Evolutionary conservation across 2,888 invertebrate species (phyloP).

Genomic region (Philopedon plagiatum): DNA sequence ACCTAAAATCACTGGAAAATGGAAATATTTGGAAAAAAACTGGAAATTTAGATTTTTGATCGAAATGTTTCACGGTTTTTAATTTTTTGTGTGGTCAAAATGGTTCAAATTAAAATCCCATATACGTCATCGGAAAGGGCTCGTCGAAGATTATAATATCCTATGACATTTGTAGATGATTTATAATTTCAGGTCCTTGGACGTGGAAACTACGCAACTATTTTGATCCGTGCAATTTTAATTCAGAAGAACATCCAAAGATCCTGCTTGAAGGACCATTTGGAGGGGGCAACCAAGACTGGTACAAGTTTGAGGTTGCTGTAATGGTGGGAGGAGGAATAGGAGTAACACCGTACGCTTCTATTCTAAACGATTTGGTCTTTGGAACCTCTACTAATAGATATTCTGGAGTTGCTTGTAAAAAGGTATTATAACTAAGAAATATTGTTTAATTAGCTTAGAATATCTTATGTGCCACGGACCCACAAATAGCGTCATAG

Average conservation of each 20-base stretch:
- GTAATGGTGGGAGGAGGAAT: constrained; percentile 99
- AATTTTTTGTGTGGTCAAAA: too few relatives aligned
- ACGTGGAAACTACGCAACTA: constrained; percentile 97
- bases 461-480: not conserved
- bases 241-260: constrained; percentile 88
- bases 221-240: constrained; percentile 93
- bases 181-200: constrained; percentile 82
- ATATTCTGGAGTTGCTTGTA: constrained; percentile 97
- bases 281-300: constrained; percentile 97
- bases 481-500: too few relatives aligned
- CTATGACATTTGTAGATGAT: not conserved
- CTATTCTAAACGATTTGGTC: constrained; percentile 95
- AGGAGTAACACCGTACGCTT: constrained; percentile 97
- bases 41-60: too few relatives aligned
- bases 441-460: too few relatives aligned
- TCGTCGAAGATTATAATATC: too few relatives aligned
- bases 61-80: too few relatives aligned
- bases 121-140: too few relatives aligned
- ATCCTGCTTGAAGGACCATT: constrained; percentile 95
- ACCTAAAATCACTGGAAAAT: too few relatives aligned
- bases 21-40: too few relatives aligned
- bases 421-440: constrained; percentile 77
- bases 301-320: constrained; percentile 98
- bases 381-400: constrained; percentile 96
- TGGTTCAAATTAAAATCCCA: too few relatives aligned